These are phyloP conservation scores for Chelonia mydas DNA, from an alignment of 2,797 vertebrate species.

Conservation along the genomic window DNA sequence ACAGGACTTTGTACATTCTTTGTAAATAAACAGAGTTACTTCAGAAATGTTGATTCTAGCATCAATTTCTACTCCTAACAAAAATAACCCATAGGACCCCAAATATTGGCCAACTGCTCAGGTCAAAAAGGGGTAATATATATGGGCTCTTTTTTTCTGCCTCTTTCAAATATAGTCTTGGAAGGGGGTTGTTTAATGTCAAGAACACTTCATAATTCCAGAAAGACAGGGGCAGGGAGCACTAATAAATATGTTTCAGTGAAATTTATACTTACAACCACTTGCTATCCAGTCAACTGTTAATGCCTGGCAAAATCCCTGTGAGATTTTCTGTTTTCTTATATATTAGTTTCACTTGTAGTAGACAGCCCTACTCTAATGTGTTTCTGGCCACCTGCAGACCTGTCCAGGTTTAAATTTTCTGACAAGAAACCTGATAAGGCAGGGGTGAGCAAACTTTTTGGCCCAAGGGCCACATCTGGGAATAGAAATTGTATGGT, in stretches of 20 bases:
- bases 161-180: slow-evolving; percentile 67
- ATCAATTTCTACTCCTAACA: slow-evolving; percentile 12
- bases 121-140: slow-evolving; percentile 57
- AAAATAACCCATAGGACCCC: background rate
- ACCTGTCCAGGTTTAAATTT: slow-evolving; percentile 71
- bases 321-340: slow-evolving; percentile 70
- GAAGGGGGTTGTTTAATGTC: slow-evolving; percentile 54
- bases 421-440: slow-evolving; percentile 66
- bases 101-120: slow-evolving; percentile 19
- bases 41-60: background rate
- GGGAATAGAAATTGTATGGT: no score
- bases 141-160: background rate
- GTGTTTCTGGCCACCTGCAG: slow-evolving; percentile 73
- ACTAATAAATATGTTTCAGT: slow-evolving; percentile 76
- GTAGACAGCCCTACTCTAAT: slow-evolving; percentile 73
- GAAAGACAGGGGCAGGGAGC: slow-evolving; percentile 67
- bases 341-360: slow-evolving; percentile 73
- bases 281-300: slow-evolving; percentile 77
- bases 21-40: slow-evolving; percentile 35
- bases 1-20: slow-evolving; percentile 40
- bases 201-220: slow-evolving; percentile 66
- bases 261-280: slow-evolving; percentile 77
- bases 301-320: slow-evolving; percentile 74
- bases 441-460: background rate
- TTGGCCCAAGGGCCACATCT: no score